Evolutionary conservation across 2,113 vertebrate genomes (phyloP), one percentile per base, ranked within the genome.

Genomic region (Malurus elegans): DNA sequence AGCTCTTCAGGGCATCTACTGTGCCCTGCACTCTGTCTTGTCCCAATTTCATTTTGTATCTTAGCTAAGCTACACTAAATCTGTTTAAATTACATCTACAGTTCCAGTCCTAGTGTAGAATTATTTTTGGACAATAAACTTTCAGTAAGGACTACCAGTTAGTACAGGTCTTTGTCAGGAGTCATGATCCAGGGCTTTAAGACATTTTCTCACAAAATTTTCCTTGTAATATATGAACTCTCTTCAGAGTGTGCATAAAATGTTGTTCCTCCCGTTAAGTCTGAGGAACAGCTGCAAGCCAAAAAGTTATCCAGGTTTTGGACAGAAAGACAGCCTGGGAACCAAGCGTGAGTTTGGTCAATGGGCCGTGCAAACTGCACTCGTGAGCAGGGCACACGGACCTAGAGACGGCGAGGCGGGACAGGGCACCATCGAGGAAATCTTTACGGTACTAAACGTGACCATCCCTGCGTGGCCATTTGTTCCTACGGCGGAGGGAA

Each of bases 401-500:
- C 29, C 50, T 2, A 6, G 25, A 8, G 32, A 14, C 2, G 40
- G 31, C 5, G 28, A 15, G 47, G 12, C 2, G 28, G 16, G 38
- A 44, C 32, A 2, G n/a, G 74, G 29, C 50, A 6, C 6, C 73
- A 17, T 4, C 6, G 21, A 4, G 13, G 57, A 29, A 12, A 11
- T 7, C 24, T 18, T 3, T 25, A 34, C 25, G 29, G 32, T 62
- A 4, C 50, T 17, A 20, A 64, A 18, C 24, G 4, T 2, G 28
- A 10, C 13, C 58, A 6, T 14, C 48, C 16, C 5, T 9, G 23
- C 4, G 20, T 1, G 56, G 4, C 24, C 26, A 15, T 2, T 2
- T 2, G 5, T 7, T 40, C 5, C 12, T 9, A 2, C 2, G 3
- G 18, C 3, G 9, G 18, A 9, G 2, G 9, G 50, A 24, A 9